phyloP scores from a whole-genome alignment of 1,140 invertebrate genomes.

The Drosophila repletoides region DNA sequence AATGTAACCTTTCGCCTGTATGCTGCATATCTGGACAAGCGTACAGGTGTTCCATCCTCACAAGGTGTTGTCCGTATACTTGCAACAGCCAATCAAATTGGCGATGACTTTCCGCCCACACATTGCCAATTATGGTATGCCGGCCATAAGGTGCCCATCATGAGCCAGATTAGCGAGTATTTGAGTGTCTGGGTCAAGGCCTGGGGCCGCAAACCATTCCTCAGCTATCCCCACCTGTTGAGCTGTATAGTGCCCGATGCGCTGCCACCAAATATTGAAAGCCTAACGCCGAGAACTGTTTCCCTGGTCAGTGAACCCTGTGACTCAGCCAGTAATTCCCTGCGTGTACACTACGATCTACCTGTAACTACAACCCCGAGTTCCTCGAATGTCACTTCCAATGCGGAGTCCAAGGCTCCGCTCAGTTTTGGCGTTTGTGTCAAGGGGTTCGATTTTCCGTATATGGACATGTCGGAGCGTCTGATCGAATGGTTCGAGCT shows the following conservation, averaged over 20 bases:
- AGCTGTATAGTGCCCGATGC: constrained; percentile 91
- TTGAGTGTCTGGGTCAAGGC: constrained; percentile 95
- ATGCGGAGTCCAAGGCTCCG: constrained; percentile 84
- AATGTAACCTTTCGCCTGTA: constrained; percentile 94
- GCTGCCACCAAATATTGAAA: constrained; percentile 83
- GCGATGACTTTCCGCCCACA: constrained; percentile 86
- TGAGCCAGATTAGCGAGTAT: constrained; percentile 90
- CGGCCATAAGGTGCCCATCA: constrained; percentile 87
- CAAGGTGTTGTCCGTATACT: constrained; percentile 87
- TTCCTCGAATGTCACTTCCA: constrained; percentile 27
- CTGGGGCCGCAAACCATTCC: constrained; percentile 94
- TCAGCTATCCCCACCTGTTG: constrained; percentile 93
- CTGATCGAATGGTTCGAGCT: constrained; percentile 97
- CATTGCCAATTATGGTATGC: constrained; percentile 95
- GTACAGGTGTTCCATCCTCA: constrained; percentile 86
- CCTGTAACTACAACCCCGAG: neutral
- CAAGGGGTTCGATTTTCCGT: constrained; percentile 94
- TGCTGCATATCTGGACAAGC: constrained; percentile 93
- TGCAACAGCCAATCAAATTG: constrained; percentile 93
- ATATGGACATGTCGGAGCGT: constrained; percentile 93
- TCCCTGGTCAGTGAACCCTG: constrained; percentile 91
- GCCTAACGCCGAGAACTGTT: constrained; percentile 90
- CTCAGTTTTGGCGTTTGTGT: constrained; percentile 96
- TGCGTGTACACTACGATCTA: constrained; percentile 89
- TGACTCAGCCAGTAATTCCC: constrained; percentile 91